A percentile compares a stretch with the other conserved stretches of the same genome.
These are phyloP conservation scores for Lathamus discolor DNA, from an alignment of 2,113 vertebrate genomes.

Conservation along the genomic window DNA sequence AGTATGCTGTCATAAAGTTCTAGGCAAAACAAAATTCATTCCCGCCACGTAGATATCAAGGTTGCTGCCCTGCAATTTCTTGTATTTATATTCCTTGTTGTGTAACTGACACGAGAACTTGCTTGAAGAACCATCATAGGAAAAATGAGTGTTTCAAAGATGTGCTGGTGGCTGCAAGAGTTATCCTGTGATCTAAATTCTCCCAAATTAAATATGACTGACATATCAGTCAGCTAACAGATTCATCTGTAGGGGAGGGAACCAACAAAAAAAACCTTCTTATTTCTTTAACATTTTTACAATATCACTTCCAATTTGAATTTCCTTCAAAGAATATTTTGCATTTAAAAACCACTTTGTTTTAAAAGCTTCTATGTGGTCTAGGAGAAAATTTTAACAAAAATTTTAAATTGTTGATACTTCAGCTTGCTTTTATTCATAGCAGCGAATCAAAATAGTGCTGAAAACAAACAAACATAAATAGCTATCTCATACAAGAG, in stretches of 20 bases:
- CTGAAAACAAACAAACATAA: neutral
- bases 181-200: neutral
- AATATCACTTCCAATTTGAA: neutral
- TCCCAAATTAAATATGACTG: slow-evolving; percentile 26
- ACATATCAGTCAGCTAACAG: neutral
- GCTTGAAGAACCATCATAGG: slow-evolving; percentile 48
- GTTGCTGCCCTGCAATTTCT: neutral
- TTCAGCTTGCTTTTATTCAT: neutral
- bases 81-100: neutral
- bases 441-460: neutral
- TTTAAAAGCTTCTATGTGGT: neutral
- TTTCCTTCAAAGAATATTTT: neutral
- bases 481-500: neutral
- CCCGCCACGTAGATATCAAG: neutral
- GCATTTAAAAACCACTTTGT: neutral
- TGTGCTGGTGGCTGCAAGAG: slow-evolving; percentile 7
- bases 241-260: neutral
- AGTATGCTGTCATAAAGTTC: neutral
- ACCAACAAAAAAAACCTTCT: neutral
- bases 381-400: neutral
- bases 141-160: slow-evolving; percentile 51
- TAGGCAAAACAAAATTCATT: neutral
- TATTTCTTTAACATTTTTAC: neutral
- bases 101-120: slow-evolving; percentile 43
- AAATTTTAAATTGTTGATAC: neutral